Evolutionary conservation across 2,888 invertebrate species (phyloP).

Genomic region (Ennomos fuscantarius): DNA sequence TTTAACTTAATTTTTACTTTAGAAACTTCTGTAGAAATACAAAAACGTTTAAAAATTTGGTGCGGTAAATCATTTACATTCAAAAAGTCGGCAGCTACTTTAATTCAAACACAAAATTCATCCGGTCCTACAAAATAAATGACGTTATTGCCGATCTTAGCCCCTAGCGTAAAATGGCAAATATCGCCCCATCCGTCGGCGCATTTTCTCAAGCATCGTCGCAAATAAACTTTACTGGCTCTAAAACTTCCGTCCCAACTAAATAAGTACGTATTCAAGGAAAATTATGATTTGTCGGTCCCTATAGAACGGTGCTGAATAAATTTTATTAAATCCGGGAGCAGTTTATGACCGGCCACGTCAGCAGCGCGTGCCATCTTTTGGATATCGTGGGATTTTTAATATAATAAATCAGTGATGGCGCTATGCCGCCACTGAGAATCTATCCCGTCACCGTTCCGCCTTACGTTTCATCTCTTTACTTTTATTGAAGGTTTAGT

Average conservation of each 20-base stretch:
- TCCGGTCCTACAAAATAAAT: constrained; percentile 31
- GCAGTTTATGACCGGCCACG: constrained; percentile 76
- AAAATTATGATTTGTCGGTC: constrained; percentile 81
- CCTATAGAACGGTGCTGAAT: constrained; percentile 76
- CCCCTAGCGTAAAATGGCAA: constrained; percentile 39
- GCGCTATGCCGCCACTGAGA: constrained; percentile 37
- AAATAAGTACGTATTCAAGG: constrained; percentile 78
- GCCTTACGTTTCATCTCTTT: constrained; percentile 34
- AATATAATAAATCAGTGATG: constrained; percentile 72
- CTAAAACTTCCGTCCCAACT: constrained; percentile 76
- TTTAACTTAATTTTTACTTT: too few relatives aligned
- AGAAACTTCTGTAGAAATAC: too few relatives aligned
- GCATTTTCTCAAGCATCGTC: constrained; percentile 58
- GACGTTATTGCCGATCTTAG: constrained; percentile 33
- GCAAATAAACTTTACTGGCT: constrained; percentile 78
- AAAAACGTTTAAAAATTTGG: too few relatives aligned
- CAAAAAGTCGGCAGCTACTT: constrained; percentile 9
- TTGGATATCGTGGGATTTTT: constrained; percentile 64
- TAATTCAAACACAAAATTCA: constrained; percentile 26
- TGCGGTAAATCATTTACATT: background rate
- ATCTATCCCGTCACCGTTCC: constrained; percentile 40
- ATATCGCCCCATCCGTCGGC: constrained; percentile 46
- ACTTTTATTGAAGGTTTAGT: constrained; percentile 35
- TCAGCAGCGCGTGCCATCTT: constrained; percentile 68
- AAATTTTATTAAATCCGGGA: constrained; percentile 82